phyloP scores from a whole-genome alignment of 2,113 vertebrate species.

The Nothoprocta pentlandii region DNA sequence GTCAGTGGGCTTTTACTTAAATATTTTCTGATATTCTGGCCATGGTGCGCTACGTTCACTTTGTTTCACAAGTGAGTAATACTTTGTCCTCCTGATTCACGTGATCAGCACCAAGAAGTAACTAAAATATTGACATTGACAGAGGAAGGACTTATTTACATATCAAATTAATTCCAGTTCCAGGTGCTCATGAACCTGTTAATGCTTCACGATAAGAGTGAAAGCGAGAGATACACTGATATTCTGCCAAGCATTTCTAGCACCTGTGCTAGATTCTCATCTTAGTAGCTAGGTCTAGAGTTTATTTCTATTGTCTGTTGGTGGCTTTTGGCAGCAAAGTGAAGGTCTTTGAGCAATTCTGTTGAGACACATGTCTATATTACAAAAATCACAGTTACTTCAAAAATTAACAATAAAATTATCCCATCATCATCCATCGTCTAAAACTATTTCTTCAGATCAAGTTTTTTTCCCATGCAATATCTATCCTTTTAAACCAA shows the following conservation, averaged over 20 bases:
- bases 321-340: neutral
- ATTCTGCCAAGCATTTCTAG: neutral
- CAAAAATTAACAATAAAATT: neutral
- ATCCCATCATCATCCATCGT: neutral
- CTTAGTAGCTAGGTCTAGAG: neutral
- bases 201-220: neutral
- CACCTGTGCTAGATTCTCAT: neutral
- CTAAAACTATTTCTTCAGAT: neutral
- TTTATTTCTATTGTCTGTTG: neutral
- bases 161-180: neutral
- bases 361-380: neutral
- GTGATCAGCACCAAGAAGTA: neutral
- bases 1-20: neutral
- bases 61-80: neutral
- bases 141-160: neutral
- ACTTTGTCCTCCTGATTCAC: neutral
- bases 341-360: neutral
- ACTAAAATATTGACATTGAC: fast-evolving
- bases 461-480: neutral
- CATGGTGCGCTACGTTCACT: neutral
- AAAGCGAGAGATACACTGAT: neutral
- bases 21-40: neutral
- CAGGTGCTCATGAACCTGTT: neutral
- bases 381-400: neutral
- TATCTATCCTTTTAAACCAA: neutral